phyloP scores from a whole-genome alignment of 2,888 invertebrate species.

The Mellilla xanthometata region DNA sequence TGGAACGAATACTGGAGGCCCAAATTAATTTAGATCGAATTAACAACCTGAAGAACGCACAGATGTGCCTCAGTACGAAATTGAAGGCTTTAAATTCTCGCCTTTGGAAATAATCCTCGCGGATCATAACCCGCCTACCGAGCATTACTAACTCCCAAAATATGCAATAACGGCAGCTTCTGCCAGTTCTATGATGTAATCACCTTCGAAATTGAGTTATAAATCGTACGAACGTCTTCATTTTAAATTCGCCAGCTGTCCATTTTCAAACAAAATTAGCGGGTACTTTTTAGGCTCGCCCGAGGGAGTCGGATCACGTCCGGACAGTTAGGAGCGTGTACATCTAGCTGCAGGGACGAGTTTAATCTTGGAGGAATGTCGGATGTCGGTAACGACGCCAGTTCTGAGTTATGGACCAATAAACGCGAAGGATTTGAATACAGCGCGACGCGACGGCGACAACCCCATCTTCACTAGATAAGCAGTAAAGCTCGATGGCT shows the following conservation, averaged over 20 bases:
- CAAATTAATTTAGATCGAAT: not conserved
- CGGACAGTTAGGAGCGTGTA: conserved; percentile 47
- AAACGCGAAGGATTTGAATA: conserved; percentile 69
- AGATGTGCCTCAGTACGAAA: not conserved
- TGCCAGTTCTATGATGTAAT: conserved; percentile 36
- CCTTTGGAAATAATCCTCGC: not conserved
- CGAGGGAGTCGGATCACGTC: conserved; percentile 58
- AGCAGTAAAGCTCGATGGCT: conserved; percentile 36
- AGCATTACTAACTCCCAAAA: conserved; percentile 11
- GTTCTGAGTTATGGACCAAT: conserved; percentile 70
- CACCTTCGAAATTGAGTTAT: conserved; percentile 51
- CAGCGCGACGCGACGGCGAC: conserved; percentile 53
- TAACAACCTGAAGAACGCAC: not conserved
- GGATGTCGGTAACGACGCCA: conserved; percentile 59
- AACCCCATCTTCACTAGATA: conserved; percentile 44
- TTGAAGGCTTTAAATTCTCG: not conserved
- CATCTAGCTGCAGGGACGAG: conserved; percentile 44
- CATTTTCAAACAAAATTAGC: conserved; percentile 56
- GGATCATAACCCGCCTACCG: conserved; percentile 6
- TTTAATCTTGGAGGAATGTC: conserved; percentile 72
- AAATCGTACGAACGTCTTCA: conserved; percentile 49
- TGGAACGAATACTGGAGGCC: not conserved
- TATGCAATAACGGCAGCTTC: conserved; percentile 26
- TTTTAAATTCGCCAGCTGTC: conserved; percentile 53
- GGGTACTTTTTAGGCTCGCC: conserved; percentile 51